Evolutionary conservation across 2,797 vertebrate genomes (phyloP).

Genomic region (Liparis tanakae): DNA sequence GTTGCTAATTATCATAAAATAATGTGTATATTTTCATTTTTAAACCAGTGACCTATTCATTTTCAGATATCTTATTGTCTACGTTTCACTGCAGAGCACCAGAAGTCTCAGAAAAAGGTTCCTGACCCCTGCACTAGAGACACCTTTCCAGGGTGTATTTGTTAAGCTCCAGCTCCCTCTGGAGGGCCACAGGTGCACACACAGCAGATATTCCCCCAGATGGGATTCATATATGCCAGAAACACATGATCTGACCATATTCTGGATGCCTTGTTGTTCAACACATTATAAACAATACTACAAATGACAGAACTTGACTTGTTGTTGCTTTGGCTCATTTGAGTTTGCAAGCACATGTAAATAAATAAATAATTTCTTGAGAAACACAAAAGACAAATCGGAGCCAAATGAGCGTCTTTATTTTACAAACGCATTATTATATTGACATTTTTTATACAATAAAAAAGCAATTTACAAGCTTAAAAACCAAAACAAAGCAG

Average conservation of each 20-base stretch:
- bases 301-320: background rate
- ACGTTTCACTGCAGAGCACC: background rate
- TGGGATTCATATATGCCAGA: background rate
- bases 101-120: too few relatives aligned
- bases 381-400: slow-evolving; percentile 60
- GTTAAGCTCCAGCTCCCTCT: slow-evolving; percentile 69
- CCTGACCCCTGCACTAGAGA: too few relatives aligned
- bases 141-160: background rate
- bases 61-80: background rate
- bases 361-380: background rate
- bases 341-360: background rate
- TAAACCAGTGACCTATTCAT: background rate
- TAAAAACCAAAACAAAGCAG: slow-evolving; percentile 91
- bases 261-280: background rate
- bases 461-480: slow-evolving; percentile 99
- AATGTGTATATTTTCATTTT: background rate
- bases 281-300: background rate
- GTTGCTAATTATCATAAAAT: background rate
- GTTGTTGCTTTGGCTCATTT: background rate
- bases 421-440: slow-evolving; percentile 98
- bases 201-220: background rate
- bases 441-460: slow-evolving; percentile 96
- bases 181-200: slow-evolving; percentile 47
- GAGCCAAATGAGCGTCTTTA: slow-evolving; percentile 99
- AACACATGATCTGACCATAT: background rate